Percentiles rank a stretch among this genome's conserved stretches.
phyloP scores from a whole-genome alignment of 2,888 invertebrate genomes.

The Synergus laeviventris region DNA sequence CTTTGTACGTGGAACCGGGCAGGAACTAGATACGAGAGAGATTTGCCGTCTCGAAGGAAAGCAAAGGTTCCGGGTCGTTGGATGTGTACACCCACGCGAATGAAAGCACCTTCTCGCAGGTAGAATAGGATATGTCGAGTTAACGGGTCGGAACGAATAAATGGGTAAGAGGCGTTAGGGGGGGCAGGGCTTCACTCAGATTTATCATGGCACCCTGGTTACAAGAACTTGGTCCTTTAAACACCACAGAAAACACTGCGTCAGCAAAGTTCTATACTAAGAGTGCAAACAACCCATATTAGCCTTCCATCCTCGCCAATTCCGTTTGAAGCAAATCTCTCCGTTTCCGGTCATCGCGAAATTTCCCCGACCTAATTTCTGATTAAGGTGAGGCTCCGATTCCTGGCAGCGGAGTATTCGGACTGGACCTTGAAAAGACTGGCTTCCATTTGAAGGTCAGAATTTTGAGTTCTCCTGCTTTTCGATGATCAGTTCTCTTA shows the following conservation, averaged over 20 bases:
- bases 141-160: conserved; percentile 41
- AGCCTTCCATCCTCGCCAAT: not conserved
- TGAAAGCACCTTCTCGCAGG: conserved; percentile 53
- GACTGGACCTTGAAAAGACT: too few relatives aligned
- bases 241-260: conserved; percentile 10
- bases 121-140: conserved; percentile 43
- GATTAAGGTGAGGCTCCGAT: too few relatives aligned
- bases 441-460: too few relatives aligned
- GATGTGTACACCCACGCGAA: conserved; percentile 65
- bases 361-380: too few relatives aligned
- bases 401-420: too few relatives aligned
- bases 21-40: conserved; percentile 55
- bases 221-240: conserved; percentile 14
- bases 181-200: conserved; percentile 17
- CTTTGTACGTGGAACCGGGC: conserved; percentile 51
- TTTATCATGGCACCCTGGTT: conserved; percentile 30
- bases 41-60: conserved; percentile 57
- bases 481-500: too few relatives aligned
- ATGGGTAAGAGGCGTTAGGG: not conserved
- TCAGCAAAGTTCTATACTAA: not conserved
- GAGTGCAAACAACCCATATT: not conserved
- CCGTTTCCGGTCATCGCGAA: too few relatives aligned
- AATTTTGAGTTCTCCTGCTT: too few relatives aligned
- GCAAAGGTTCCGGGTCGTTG: conserved; percentile 67
- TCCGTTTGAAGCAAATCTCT: not conserved